These are phyloP conservation scores for Choloepus hoffmanni DNA, from an alignment of 2,113 vertebrate genomes.

Conservation along the genomic window DNA sequence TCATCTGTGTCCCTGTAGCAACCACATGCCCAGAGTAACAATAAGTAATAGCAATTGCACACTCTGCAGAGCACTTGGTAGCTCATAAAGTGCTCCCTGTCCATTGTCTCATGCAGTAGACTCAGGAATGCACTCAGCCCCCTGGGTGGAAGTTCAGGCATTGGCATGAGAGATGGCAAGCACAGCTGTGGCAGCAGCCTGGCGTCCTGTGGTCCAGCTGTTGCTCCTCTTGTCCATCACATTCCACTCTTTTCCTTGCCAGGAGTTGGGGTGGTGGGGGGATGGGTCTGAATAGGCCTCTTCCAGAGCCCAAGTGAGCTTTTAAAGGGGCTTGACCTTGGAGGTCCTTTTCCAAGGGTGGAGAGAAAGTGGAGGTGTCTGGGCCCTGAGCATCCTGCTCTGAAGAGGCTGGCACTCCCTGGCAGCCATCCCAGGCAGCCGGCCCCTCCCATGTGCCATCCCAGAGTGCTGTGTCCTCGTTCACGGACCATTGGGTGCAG, in stretches of 20 bases:
- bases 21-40: background rate
- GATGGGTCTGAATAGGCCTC: background rate
- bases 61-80: background rate
- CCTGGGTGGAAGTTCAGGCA: background rate
- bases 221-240: background rate
- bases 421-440: constrained; percentile 53
- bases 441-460: background rate
- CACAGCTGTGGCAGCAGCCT: background rate
- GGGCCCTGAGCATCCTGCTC: background rate
- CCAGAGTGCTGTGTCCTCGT: background rate
- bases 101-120: background rate
- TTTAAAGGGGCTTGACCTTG: constrained; percentile 45
- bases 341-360: background rate
- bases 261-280: background rate
- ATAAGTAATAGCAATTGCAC: background rate
- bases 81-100: background rate
- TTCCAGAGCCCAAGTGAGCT: background rate
- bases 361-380: background rate
- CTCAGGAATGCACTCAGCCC: background rate
- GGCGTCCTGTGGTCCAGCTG: background rate
- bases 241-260: background rate
- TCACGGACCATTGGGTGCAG: constrained; percentile 38
- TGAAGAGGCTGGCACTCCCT: constrained; percentile 7
- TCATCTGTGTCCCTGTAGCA: background rate
- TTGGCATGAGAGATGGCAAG: background rate